Evolutionary conservation across 2,797 vertebrate species (phyloP).

Genomic region (Danio albolineatus): DNA sequence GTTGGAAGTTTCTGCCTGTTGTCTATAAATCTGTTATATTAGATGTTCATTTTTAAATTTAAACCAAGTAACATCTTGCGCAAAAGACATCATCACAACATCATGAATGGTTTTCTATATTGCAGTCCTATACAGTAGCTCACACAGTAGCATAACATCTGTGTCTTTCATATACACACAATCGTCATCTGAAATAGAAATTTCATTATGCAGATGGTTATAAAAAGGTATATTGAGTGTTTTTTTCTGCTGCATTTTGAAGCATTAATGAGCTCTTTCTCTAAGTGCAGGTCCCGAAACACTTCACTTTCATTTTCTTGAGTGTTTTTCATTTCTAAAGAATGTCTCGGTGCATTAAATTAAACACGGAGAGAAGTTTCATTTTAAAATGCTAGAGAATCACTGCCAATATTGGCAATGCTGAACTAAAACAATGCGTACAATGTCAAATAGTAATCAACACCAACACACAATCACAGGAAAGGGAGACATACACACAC

Average conservation of each 20-base stretch:
- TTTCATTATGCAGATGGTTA: constrained; percentile 22
- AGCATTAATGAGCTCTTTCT: constrained; percentile 31
- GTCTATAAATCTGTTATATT: too few species aligned
- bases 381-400: not conserved
- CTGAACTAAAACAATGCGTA: not conserved
- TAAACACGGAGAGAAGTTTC: constrained; percentile 30
- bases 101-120: not conserved
- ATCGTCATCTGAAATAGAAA: not conserved
- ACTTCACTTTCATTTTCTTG: constrained; percentile 51
- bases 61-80: not conserved
- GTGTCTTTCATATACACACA: not conserved
- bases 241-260: constrained; percentile 31
- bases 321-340: constrained; percentile 54
- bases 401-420: not conserved
- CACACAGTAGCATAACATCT: not conserved
- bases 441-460: not conserved
- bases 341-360: constrained; percentile 41
- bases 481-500: constrained; percentile 20
- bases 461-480: constrained; percentile 22
- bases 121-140: not conserved
- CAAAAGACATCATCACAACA: not conserved
- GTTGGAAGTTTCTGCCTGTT: too few species aligned
- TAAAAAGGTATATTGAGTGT: constrained; percentile 47
- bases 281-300: constrained; percentile 43
- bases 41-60: too few species aligned